Conservation (phyloP, 2,797 vertebrate genomes). For the Notoglanidium macrostoma region DNA sequence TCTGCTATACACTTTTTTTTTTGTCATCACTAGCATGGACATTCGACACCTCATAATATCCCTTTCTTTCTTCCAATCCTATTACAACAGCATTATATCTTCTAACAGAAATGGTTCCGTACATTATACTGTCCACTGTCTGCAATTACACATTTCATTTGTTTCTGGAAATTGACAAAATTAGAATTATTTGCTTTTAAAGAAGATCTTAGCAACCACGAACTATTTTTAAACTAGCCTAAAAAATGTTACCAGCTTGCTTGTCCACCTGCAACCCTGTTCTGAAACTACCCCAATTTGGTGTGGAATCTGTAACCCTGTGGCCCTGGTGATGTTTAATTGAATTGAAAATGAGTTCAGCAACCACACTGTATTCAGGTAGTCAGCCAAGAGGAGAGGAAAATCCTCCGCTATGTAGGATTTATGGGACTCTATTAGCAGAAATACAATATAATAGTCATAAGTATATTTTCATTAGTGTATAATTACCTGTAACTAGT, state of each 20-base stretch:
- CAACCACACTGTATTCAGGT: too few relatives aligned
- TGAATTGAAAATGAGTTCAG: too few relatives aligned
- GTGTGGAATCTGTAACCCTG: too few relatives aligned
- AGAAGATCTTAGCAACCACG: not conserved
- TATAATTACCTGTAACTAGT: too few relatives aligned
- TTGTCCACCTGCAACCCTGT: too few relatives aligned
- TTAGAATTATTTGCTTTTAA: not conserved
- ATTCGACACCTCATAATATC: not conserved
- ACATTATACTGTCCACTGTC: not conserved
- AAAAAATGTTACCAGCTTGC: too few relatives aligned
- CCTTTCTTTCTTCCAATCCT: not conserved
- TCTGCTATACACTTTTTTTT: not conserved
- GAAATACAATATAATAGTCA: too few relatives aligned
- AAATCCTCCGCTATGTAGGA: too few relatives aligned
- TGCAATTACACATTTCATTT: not conserved
- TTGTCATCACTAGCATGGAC: not conserved
- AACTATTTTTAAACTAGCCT: too few relatives aligned
- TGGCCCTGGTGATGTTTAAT: not conserved
- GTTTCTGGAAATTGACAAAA: not conserved
- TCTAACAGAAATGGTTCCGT: not conserved
- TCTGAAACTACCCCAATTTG: not conserved
- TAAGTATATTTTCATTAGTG: too few relatives aligned
- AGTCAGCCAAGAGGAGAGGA: too few relatives aligned
- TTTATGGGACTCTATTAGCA: too few relatives aligned
- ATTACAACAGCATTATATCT: not conserved